Base-by-base conservation (phyloP, 2,888 invertebrate species). In the Perizoma flavofasciatum region DNA sequence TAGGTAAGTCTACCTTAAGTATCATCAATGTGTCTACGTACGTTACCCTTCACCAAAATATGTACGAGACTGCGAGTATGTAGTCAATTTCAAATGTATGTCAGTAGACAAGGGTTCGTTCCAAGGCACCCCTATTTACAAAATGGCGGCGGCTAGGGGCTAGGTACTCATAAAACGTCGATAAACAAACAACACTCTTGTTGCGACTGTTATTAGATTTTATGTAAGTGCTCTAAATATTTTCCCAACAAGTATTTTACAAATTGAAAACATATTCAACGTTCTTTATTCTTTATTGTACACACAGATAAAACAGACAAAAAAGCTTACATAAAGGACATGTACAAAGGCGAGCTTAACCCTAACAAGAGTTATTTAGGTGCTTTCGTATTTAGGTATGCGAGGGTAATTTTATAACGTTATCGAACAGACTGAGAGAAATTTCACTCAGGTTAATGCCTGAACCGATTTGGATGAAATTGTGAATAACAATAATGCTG, bases 141-240 rank as follows among this genome's bases (percentile, higher is more conserved):
- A 50, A 58, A 58, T 55, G 52, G 63, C 58, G 54, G 44, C 32
- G 48, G 6, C 10, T 34, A 48, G 53, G 54, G 46, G 40, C 43
- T 45, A 43, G 46, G 51, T 32, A 57, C 60, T 54, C 55, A 61
- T 53, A 40, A 54, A 63, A 63, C 49, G 59, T 55, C 57, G 53
- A 54, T 55, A 62, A 57, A 57, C 46, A 46, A 53, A 50, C 56
- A 61, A 44, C 43, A 40, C 58, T 46, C 48, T 55, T 47, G 41
- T 46, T 47, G 53, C 55, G 56, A 53, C 11, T 55, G 45, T 47
- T 54, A 49, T 45, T 60, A 41, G 37, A 47, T 55, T 59, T 48
- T 56, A 61, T 56, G 22, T 22, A 22, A 22, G 22, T 22, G 22
- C 22, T 22, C 22, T 22, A 22, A 22, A 3, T 1, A 22, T 22